A percentile compares a stretch with the other conserved stretches of the same genome.
Evolutionary conservation across 2,797 vertebrate genomes (phyloP).

Genomic region (Poecilia gillii): DNA sequence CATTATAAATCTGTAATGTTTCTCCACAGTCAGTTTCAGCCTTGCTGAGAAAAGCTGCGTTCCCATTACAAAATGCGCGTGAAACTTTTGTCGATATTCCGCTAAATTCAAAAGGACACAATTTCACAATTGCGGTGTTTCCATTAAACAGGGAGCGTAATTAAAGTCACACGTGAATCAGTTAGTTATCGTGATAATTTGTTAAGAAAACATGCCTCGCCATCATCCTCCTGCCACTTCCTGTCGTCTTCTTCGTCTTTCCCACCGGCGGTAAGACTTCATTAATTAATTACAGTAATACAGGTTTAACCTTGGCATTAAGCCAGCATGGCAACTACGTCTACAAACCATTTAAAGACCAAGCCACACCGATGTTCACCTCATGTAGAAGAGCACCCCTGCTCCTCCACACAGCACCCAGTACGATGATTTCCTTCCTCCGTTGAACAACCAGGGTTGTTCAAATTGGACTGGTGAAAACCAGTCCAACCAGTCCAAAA

Average conservation of each 20-base stretch:
- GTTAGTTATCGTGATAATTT: too few species aligned
- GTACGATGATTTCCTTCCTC: neutral
- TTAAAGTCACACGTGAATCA: too few species aligned
- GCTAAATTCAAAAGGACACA: too few species aligned
- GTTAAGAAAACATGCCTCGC: too few species aligned
- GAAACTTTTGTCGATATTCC: too few species aligned
- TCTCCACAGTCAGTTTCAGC: neutral
- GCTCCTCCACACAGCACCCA: neutral
- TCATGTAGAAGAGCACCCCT: neutral
- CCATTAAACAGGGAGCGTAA: too few species aligned
- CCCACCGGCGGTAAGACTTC: neutral
- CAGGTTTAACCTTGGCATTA: neutral
- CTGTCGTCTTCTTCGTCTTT: too few species aligned
- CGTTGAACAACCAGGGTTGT: neutral
- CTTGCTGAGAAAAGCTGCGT: neutral
- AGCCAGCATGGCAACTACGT: neutral
- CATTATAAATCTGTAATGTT: neutral
- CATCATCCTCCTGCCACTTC: too few species aligned
- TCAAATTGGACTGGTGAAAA: too few species aligned
- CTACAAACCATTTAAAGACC: neutral
- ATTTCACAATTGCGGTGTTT: too few species aligned
- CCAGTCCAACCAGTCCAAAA: too few species aligned
- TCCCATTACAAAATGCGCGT: neutral
- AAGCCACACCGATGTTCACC: neutral
- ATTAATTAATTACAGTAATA: neutral